These are phyloP conservation scores for Caranx melampygus DNA, from an alignment of 2,113 vertebrate species.

Conservation along the genomic window DNA sequence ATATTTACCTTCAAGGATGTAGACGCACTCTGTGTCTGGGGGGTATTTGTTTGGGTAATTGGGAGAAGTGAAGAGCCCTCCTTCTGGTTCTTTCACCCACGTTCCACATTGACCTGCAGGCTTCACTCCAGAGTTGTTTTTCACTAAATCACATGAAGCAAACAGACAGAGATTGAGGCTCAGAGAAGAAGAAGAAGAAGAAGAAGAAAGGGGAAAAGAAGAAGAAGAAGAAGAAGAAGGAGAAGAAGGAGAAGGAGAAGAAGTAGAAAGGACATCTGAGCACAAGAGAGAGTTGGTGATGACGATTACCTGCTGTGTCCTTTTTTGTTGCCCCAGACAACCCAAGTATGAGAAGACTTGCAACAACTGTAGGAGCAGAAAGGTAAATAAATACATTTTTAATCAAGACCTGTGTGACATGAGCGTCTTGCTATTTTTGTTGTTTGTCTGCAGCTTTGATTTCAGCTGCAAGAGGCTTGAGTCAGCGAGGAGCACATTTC, in stretches of 20 bases:
- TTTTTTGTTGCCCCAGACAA: slow-evolving; percentile 96
- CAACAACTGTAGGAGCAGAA: slow-evolving; percentile 91
- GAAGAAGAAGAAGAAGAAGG: too few relatives aligned
- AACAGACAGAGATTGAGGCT: slow-evolving; percentile 8
- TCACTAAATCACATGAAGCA: slow-evolving; percentile 83
- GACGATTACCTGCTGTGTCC: slow-evolving; percentile 89
- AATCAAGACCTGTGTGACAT: not conserved
- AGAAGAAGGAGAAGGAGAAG: too few relatives aligned
- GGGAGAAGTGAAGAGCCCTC: slow-evolving; percentile 97
- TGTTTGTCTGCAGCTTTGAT: slow-evolving; percentile 18
- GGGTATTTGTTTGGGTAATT: slow-evolving; percentile 99
- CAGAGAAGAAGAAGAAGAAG: not conserved
- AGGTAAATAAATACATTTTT: slow-evolving; percentile 33
- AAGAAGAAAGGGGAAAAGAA: too few relatives aligned
- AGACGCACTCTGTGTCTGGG: slow-evolving; percentile 96
- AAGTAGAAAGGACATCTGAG: not conserved
- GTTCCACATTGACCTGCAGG: slow-evolving; percentile 95
- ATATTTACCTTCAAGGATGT: slow-evolving; percentile 97
- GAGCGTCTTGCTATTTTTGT: not conserved
- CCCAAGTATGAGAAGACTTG: slow-evolving; percentile 98
- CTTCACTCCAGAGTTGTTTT: slow-evolving; percentile 93
- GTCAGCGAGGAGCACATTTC: slow-evolving; percentile 39
- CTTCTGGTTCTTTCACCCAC: slow-evolving; percentile 97
- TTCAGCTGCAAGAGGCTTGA: slow-evolving; percentile 30
- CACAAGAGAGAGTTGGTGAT: not conserved